Base-by-base conservation (phyloP, 2,888 invertebrate species). In the Lordiphosa andalusiaca region DNA sequence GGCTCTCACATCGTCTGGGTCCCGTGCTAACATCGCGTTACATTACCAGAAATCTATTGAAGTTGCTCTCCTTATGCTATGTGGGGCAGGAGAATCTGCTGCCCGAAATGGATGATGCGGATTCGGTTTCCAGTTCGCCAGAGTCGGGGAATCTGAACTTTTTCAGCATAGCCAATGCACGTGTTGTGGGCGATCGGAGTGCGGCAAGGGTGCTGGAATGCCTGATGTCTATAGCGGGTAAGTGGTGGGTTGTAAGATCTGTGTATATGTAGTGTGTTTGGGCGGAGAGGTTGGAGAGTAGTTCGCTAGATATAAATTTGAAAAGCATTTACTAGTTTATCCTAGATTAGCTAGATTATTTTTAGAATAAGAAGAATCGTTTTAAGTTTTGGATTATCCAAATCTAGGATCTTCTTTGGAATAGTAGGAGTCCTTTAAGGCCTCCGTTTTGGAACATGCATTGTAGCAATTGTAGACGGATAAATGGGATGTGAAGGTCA, bases 21-120 rank as follows among this genome's bases (percentile, higher is more conserved):
- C 98, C 99, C 0, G 96, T 98, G 44, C 91, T 99, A 21, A 97
- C 97, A 0, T 96, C 98, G 38, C 93, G 96, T 72, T 95, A 96
- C 90, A 91, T 99, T 25, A 95, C 98, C 0, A 92, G 96, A 60
- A 98, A 98, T 91, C 91, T 99, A 68, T 91, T 99, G 9, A 93
- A 98, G 84, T 98, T 99, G 96, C 90, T 99, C 51, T 96, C 97
- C 0, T 90, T 98, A 3, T 99, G 98, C 89, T 99, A 98, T 87
- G 93, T 96, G 19, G 96, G 95, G 0, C 93, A 93, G 82, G 95
- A 95, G 67, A 95, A 95, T 87, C 90, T 95, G 25, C 89, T 91
- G 39, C 90, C 91, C 3, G 76, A 76, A 5, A 10, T 65, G 35
- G 66, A 65, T 6, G 63, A 57, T 25, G 50, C 38, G 4, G 57